phyloP scores from a whole-genome alignment of 23 tunicate genomes.

The Halocynthia roretzi region DNA sequence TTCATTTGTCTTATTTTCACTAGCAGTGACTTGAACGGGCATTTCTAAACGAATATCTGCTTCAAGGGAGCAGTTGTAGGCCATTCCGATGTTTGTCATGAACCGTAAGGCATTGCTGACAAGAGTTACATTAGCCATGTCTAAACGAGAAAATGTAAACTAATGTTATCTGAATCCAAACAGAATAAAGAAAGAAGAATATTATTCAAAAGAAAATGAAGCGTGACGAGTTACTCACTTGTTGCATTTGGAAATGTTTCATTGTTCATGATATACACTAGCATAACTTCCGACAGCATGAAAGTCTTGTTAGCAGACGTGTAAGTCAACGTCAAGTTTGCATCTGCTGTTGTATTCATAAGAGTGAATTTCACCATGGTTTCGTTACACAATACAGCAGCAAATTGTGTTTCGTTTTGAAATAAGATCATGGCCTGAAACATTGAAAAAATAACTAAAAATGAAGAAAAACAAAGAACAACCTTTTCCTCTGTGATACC shows the following conservation, averaged over 20 bases:
- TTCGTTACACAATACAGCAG: neutral
- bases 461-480: too few species aligned
- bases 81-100: neutral
- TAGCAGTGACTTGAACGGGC: neutral
- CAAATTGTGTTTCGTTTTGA: neutral
- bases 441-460: too few species aligned
- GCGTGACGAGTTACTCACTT: neutral
- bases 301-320: neutral
- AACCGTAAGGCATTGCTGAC: too few species aligned
- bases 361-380: neutral
- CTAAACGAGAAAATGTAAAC: too few species aligned
- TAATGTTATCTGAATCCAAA: too few species aligned
- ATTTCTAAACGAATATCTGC: neutral
- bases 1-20: neutral
- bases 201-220: too few species aligned
- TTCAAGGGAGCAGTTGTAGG: conserved; percentile 10
- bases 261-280: conserved; percentile 13
- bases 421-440: neutral
- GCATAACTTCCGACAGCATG: conserved; percentile 26
- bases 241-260: conserved; percentile 40
- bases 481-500: too few species aligned
- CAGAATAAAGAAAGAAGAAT: too few species aligned
- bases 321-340: conserved; percentile 20
- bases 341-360: conserved; percentile 5
- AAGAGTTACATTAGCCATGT: too few species aligned